phyloP scores from a whole-genome alignment of 2,888 invertebrate species.

The Entomobrya multifasciata region DNA sequence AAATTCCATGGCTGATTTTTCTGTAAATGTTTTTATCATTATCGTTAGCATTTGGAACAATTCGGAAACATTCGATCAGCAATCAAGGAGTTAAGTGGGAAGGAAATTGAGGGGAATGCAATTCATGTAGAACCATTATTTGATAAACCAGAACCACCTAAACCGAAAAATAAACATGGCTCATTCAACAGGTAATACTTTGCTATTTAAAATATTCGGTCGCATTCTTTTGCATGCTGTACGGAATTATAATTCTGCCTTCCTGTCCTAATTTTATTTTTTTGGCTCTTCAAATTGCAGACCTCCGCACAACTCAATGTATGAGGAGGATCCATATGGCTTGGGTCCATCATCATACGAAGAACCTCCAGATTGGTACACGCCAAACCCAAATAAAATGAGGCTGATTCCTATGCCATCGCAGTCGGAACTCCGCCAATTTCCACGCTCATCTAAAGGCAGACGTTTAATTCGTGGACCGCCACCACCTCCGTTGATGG shows the following conservation, averaged over 20 bases:
- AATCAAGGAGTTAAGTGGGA: constrained; percentile 95
- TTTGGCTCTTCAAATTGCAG: not conserved
- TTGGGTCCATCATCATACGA: not conserved
- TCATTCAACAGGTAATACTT: not conserved
- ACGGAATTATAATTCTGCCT: not conserved
- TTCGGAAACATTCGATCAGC: constrained; percentile 94
- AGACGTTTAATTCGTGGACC: not conserved
- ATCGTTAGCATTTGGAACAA: constrained; percentile 90
- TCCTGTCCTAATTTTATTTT: too few species aligned
- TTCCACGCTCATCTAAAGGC: constrained; percentile 24
- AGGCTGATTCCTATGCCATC: constrained; percentile 67
- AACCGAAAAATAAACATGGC: not conserved
- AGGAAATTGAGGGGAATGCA: constrained; percentile 94
- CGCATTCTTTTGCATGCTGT: not conserved
- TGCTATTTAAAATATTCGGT: too few species aligned
- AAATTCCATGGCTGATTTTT: too few species aligned
- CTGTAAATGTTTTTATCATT: constrained; percentile 15
- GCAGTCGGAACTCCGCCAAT: constrained; percentile 19
- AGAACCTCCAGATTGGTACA: not conserved
- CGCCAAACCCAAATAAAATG: constrained; percentile 5
- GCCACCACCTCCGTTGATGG: constrained; percentile 39
- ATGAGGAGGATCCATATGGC: not conserved
- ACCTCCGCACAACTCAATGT: constrained; percentile 7
- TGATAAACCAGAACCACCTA: constrained; percentile 15
- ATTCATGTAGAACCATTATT: constrained; percentile 89